phyloP scores from a whole-genome alignment of 37 sponge, comb jelly and placozoan genomes.

The Halichondria panicea region DNA sequence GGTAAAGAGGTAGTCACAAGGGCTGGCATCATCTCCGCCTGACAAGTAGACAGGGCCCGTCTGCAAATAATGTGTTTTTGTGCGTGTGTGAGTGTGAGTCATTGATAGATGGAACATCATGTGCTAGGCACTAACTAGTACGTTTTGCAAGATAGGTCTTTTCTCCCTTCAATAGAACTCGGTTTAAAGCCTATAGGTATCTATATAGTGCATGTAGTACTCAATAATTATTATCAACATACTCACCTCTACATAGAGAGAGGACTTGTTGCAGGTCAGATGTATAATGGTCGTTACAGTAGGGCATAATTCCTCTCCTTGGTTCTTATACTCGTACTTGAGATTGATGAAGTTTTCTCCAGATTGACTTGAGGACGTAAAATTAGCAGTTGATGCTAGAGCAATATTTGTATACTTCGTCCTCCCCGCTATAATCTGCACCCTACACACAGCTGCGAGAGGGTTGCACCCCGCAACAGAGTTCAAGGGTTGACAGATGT shows the following conservation, averaged over 20 bases:
- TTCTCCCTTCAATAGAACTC: no score
- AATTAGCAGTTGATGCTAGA: slow-evolving; percentile 18
- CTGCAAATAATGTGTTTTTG: background rate
- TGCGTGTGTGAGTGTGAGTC: background rate
- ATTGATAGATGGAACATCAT: no score
- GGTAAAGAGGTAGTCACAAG: slow-evolving; percentile 53
- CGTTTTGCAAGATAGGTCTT: no score
- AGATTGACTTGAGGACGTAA: background rate
- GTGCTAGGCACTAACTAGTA: no score
- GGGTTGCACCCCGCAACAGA: slow-evolving; percentile 43
- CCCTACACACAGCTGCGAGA: slow-evolving; percentile 40
- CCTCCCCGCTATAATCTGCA: background rate
- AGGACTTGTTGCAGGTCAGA: slow-evolving; percentile 12
- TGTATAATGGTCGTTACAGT: slow-evolving; percentile 21
- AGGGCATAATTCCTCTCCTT: background rate
- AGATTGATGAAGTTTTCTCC: slow-evolving; percentile 20
- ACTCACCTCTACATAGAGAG: slow-evolving; percentile 7
- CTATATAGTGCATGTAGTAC: no score
- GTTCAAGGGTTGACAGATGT: slow-evolving; percentile 71
- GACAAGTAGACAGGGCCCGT: slow-evolving; percentile 32
- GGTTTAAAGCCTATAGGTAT: no score
- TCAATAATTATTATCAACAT: no score
- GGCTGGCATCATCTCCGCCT: slow-evolving; percentile 47
- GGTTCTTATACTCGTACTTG: slow-evolving; percentile 24
- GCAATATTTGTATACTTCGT: slow-evolving; percentile 40